Conservation (phyloP, 2,113 vertebrate genomes). For the Himantopus leucocephalus region DNA sequence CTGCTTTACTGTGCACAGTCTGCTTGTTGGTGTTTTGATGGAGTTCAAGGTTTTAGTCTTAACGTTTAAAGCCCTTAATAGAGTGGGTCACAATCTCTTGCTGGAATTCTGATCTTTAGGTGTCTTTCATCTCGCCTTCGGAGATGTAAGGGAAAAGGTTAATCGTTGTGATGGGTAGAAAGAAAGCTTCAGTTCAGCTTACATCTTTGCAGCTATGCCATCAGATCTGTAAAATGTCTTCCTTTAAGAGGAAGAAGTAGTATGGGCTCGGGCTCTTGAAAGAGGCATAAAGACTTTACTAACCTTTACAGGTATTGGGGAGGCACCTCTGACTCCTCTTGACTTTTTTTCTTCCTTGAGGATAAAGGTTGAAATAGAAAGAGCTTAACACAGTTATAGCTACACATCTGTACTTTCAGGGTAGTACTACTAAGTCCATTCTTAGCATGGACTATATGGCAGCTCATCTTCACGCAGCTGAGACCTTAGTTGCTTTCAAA, state of each 20-base stretch:
- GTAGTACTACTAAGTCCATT: neutral
- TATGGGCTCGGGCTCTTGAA: neutral
- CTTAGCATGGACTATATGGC: neutral
- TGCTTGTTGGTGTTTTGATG: conserved; percentile 38
- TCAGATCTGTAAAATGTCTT: conserved; percentile 18
- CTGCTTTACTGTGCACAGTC: neutral
- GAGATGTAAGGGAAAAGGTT: conserved; percentile 51
- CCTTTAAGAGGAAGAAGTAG: neutral
- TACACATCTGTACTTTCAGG: neutral
- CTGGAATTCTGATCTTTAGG: conserved; percentile 42
- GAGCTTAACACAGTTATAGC: neutral
- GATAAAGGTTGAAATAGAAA: conserved; percentile 30
- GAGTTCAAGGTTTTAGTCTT: conserved; percentile 8
- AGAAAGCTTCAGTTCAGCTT: neutral
- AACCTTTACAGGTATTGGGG: neutral
- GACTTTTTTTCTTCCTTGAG: neutral
- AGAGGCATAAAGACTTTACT: neutral
- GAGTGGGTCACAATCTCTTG: conserved; percentile 15
- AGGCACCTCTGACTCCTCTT: neutral
- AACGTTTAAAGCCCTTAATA: conserved; percentile 36
- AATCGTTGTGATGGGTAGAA: neutral
- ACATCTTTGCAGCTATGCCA: neutral
- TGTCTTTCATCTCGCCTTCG: conserved; percentile 17
- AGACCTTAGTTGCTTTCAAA: neutral
- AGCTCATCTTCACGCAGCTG: neutral